Evolutionary conservation across 2,888 invertebrate genomes (phyloP).

Genomic region (Macrophya alboannulata): DNA sequence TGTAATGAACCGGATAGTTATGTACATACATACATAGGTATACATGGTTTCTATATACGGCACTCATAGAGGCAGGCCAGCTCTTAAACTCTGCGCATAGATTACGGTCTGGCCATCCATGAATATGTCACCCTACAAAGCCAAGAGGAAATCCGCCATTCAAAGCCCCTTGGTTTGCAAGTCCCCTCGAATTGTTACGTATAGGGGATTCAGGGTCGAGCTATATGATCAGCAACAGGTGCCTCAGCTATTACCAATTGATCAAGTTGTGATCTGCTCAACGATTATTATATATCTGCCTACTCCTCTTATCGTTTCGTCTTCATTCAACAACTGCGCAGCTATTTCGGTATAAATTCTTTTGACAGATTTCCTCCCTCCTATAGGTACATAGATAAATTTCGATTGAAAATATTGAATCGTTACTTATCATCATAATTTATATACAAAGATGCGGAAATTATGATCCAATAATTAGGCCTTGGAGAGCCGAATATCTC

Average conservation of each 20-base stretch:
- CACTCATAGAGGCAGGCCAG: not conserved
- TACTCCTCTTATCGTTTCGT: not conserved
- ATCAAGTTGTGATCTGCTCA: constrained; percentile 4
- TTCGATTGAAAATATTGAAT: not conserved
- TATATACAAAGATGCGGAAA: not conserved
- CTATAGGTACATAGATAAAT: no score
- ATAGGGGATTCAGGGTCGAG: constrained; percentile 44
- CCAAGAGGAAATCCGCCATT: constrained; percentile 57
- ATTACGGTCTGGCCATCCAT: constrained; percentile 37
- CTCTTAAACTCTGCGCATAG: constrained; percentile 29
- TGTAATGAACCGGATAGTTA: constrained; percentile 34
- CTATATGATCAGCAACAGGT: constrained; percentile 28
- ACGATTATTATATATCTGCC: not conserved
- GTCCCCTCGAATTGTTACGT: constrained; percentile 14
- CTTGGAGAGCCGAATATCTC: not conserved
- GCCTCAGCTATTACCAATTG: constrained; percentile 24
- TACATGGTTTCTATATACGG: not conserved
- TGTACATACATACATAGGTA: not conserved
- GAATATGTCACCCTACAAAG: constrained; percentile 45
- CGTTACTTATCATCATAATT: not conserved
- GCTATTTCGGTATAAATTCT: not conserved
- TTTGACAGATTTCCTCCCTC: no score
- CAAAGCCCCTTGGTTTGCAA: constrained; percentile 26
- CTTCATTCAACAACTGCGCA: not conserved
- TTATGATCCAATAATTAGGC: not conserved